A percentile compares a stretch with the other conserved stretches of the same genome.
Evolutionary conservation across 2,888 invertebrate species (phyloP).

Genomic region (Agrochola lychnidis): DNA sequence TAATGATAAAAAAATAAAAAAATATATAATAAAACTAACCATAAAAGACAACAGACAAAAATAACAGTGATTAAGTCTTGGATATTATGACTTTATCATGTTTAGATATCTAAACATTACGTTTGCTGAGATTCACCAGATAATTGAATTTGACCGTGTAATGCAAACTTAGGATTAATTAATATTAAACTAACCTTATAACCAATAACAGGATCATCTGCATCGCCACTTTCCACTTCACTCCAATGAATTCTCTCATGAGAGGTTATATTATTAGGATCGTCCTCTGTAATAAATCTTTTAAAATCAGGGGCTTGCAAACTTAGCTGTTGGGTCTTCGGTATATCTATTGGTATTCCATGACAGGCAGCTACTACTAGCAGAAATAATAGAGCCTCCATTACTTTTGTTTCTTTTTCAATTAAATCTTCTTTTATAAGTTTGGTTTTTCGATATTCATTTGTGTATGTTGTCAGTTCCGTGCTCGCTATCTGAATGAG

Average conservation of each 20-base stretch:
- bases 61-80: too few relatives aligned
- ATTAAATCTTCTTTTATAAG: background rate
- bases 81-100: too few relatives aligned
- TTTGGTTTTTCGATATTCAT: background rate
- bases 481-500: constrained; percentile 19
- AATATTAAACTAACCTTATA: constrained; percentile 24
- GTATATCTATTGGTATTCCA: constrained; percentile 17
- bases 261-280: constrained; percentile 28
- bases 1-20: too few relatives aligned
- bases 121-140: too few relatives aligned
- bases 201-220: constrained; percentile 28
- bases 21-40: too few relatives aligned
- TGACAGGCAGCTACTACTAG: constrained; percentile 9
- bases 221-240: constrained; percentile 19
- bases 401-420: background rate
- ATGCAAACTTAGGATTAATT: too few relatives aligned
- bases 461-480: background rate
- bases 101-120: too few relatives aligned
- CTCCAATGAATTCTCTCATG: constrained; percentile 24
- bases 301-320: background rate
- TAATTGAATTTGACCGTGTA: too few relatives aligned
- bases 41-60: too few relatives aligned
- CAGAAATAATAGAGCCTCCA: constrained; percentile 5
- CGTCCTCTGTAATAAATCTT: background rate
- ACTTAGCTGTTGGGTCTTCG: constrained; percentile 8